Evolutionary conservation across 2,888 invertebrate species (phyloP).

Genomic region (Fragum sueziense): DNA sequence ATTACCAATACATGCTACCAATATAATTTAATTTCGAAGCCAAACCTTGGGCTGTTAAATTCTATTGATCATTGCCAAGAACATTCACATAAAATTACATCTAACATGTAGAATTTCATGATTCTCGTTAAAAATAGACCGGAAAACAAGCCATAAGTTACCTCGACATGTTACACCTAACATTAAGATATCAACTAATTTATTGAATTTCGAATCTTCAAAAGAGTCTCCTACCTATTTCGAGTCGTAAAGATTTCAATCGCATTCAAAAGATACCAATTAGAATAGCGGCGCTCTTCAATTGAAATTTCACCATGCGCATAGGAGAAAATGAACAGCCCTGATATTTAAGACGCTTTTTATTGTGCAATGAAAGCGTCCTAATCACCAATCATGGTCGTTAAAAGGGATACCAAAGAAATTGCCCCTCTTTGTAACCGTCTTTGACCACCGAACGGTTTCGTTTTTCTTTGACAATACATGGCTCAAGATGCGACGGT

Average conservation of each 20-base stretch:
- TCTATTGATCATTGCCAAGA: too few species aligned
- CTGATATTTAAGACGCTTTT: slow-evolving; percentile 11
- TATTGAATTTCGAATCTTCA: slow-evolving; percentile 20
- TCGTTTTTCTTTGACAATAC: not conserved
- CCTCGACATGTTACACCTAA: too few species aligned
- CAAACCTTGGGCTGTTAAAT: too few species aligned
- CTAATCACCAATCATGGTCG: slow-evolving; percentile 7
- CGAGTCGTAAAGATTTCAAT: slow-evolving; percentile 5
- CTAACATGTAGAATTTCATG: too few species aligned
- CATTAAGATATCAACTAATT: slow-evolving; percentile 4
- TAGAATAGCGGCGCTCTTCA: slow-evolving; percentile 12
- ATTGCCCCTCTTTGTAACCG: not conserved
- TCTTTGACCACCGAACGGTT: slow-evolving; percentile 18
- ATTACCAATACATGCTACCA: too few species aligned
- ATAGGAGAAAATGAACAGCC: slow-evolving; percentile 19
- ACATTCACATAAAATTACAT: too few species aligned
- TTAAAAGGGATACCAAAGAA: slow-evolving; percentile 11
- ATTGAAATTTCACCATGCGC: slow-evolving; percentile 13
- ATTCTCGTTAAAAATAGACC: too few species aligned
- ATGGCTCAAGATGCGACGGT: too few species aligned
- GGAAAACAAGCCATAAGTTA: too few species aligned
- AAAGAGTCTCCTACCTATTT: slow-evolving; percentile 4
- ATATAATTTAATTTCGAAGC: too few species aligned
- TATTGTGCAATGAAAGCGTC: slow-evolving; percentile 27
- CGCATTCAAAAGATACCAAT: slow-evolving; percentile 19